Conservation (phyloP, 2,113 vertebrate genomes). For the Megaptera novaeangliae region DNA sequence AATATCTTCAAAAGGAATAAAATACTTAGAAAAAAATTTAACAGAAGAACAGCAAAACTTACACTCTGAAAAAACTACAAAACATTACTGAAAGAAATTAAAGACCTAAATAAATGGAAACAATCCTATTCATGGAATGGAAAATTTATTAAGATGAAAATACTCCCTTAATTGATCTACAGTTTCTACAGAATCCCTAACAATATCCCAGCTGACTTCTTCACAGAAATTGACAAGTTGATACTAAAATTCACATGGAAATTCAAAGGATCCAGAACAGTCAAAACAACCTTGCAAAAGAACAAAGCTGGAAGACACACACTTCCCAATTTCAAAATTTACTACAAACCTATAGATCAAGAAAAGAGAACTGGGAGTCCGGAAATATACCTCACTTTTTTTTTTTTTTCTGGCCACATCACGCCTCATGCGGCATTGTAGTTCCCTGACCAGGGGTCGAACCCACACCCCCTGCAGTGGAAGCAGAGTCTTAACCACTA, state of each 20-base stretch:
- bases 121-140: not conserved
- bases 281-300: not conserved
- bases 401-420: too few relatives aligned
- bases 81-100: not conserved
- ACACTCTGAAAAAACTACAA: not conserved
- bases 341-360: not conserved
- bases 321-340: not conserved
- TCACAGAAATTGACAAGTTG: not conserved
- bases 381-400: not conserved
- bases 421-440: too few relatives aligned
- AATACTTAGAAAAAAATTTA: not conserved
- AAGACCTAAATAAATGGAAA: not conserved
- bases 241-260: not conserved
- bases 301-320: not conserved
- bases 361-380: not conserved
- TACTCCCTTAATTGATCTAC: not conserved
- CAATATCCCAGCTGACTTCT: not conserved
- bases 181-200: not conserved
- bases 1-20: not conserved
- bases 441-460: too few relatives aligned
- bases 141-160: not conserved
- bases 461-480: too few relatives aligned
- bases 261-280: not conserved
- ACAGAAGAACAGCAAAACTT: not conserved
- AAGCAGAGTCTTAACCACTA: too few relatives aligned